phyloP scores from a whole-genome alignment of 2,113 vertebrate genomes.

The Eclectus roratus region DNA sequence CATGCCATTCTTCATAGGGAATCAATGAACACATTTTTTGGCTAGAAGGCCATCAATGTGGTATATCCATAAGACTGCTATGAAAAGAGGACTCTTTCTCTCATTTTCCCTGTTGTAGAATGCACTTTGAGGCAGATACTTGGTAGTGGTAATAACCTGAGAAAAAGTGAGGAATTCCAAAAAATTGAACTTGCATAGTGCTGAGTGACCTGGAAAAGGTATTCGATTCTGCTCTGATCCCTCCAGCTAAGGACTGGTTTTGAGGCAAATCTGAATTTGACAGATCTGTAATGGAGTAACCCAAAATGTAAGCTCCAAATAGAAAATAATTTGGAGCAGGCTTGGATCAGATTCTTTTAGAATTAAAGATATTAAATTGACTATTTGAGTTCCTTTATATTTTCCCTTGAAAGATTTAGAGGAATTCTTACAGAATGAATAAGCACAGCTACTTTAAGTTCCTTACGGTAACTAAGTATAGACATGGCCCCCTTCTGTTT shows the following conservation, averaged over 20 bases:
- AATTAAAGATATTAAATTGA: background rate
- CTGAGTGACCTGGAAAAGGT: background rate
- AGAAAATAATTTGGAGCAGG: background rate
- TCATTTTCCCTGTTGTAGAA: background rate
- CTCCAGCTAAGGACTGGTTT: background rate
- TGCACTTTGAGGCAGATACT: background rate
- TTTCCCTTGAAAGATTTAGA: background rate
- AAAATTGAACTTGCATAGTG: background rate
- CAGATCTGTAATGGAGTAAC: background rate
- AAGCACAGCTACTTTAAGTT: background rate
- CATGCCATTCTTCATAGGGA: background rate
- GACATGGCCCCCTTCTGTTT: background rate
- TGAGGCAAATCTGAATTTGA: background rate
- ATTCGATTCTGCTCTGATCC: background rate
- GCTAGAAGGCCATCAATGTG: background rate
- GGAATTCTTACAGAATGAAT: background rate
- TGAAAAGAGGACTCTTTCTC: background rate
- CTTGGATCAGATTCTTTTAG: background rate
- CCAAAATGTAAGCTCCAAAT: background rate
- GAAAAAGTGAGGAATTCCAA: background rate
- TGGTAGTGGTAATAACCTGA: background rate
- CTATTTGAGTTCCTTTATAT: background rate
- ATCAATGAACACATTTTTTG: background rate
- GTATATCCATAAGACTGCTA: background rate
- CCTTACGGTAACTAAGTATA: background rate